Evolutionary conservation across 1,140 invertebrate species (phyloP), one percentile per base, ranked within the genome.

Genomic region (Rhynchophorus ferrugineus): DNA sequence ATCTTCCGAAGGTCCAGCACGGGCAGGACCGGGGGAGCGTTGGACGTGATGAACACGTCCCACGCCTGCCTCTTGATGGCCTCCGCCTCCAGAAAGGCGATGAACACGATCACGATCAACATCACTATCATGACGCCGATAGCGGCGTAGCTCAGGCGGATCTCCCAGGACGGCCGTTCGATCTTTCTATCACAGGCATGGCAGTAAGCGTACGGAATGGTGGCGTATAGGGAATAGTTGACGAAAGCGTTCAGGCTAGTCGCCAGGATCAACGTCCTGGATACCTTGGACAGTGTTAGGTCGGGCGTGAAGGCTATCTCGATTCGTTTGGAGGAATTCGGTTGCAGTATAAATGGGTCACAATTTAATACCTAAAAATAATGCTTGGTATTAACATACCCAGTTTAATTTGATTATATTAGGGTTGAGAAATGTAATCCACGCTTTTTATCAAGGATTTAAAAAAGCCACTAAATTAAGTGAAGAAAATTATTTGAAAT

Each of bases 221-320:
- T 91, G 3, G 90, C 89, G 6, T 86, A 72, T 43, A 97, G 69
- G 7, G 81, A 77, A 66, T 85, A 94, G 61, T 86, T 82, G 20
- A 86, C 78, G 18, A 68, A 64, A 47, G 70, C 69, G 49, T 70
- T 72, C 11, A 83, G 65, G 62, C 79, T 83, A 20, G 79, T 84
- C 3, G 73, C 70, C 55, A 79, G 73, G 56, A 73, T 70, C 20
- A 82, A 73, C 34, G 75, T 70, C 11, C 89, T 78, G 52, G 84
- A 76, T 18, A 93, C 79, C 49, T 83, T 78, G 0, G 89, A 81
- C 49, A 94, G 74, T 2, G 93, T 92, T 65, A 94, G 95, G 74
- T 98, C 95, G 5, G 94, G 87, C 1, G 89, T 89, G 69, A 94
- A 96, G 46, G 87, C 85, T 58, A 97, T 88, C 62, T 95, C 89